Base-by-base conservation (phyloP, 2,797 vertebrate species). In the Falco rusticolus region DNA sequence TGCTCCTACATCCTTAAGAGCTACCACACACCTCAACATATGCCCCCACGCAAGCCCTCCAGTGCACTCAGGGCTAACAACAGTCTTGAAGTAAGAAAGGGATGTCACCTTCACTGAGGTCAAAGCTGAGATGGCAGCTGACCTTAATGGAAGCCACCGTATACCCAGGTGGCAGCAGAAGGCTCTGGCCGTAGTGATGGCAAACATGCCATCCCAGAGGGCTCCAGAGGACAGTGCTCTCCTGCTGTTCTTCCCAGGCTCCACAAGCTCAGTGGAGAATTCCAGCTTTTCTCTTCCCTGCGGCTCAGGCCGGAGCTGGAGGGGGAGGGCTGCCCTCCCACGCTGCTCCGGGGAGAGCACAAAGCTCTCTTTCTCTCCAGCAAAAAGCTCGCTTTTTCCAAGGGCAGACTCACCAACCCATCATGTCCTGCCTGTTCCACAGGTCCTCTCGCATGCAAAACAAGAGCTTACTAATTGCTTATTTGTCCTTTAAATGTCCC, bases 401-500 rank as follows among this genome's bases (percentile, higher is more conserved):
- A 75, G 87, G 63, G 74, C 83, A 82, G 77, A 26, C 51, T 89
- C 70, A 37, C 4, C 59, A 88, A 34, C 48, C 50, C 4, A 2
- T 11, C 80, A 13, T 1, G 5, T 25, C 7, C 16, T 34, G 80
- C 77, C 74, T 69, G 51, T 75, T 77, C 90, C 81, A 37, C 86
- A 84, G 94, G 86, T 92, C 86, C 92, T 60, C 57, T 66, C 50
- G 79, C 75, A 37, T 15, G 48, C 68, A 70, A 89, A 96, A 93
- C 70, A 95, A 84, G 59, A 86, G 25, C 72, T 82, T 76, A 37
- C 81, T 96, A 95, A 96, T 95, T 84, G 81, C 47, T 8, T 92
- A 53, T 89, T 69, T 92, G 92, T 89, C 93, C 90, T 97, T 93
- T 89, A 84, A 95, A 82, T 50, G 84, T 92, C 80, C 84, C 86